Conservation (phyloP, 1,140 invertebrate genomes). For the Drosophila littoralis region DNA sequence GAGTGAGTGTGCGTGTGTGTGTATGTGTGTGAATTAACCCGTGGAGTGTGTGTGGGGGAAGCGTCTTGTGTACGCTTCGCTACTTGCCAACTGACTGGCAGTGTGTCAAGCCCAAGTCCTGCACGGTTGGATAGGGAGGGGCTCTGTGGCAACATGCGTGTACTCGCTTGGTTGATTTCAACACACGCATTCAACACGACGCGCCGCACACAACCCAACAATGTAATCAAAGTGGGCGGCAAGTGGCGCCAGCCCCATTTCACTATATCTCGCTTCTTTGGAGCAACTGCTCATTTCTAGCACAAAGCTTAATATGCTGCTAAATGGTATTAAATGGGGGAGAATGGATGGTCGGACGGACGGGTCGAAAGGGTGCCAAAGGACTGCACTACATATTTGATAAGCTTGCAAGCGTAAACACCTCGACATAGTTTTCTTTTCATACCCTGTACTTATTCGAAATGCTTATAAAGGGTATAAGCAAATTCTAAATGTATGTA, state of each 20-base stretch:
- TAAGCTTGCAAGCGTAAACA: slow-evolving; percentile 72
- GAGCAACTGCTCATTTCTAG: slow-evolving; percentile 73
- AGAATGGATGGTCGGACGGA: background rate
- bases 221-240: slow-evolving; percentile 59
- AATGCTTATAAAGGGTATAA: background rate
- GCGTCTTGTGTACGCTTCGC: slow-evolving; percentile 55
- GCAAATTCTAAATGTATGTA: background rate
- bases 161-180: slow-evolving; percentile 68
- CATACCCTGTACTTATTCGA: slow-evolving; percentile 6
- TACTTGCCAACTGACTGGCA: slow-evolving; percentile 56
- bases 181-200: slow-evolving; percentile 62
- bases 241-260: slow-evolving; percentile 19
- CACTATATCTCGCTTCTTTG: no score
- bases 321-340: slow-evolving; percentile 72
- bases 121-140: slow-evolving; percentile 5
- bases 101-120: slow-evolving; percentile 48
- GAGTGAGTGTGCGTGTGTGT: slow-evolving; percentile 49
- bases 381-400: slow-evolving; percentile 55
- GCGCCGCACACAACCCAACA: slow-evolving; percentile 40
- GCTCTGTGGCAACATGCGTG: slow-evolving; percentile 64
- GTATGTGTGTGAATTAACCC: slow-evolving; percentile 50
- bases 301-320: slow-evolving; percentile 80
- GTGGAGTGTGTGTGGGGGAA: slow-evolving; percentile 36
- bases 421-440: slow-evolving; percentile 56
- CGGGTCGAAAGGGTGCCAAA: slow-evolving; percentile 4